These are phyloP conservation scores for Fragum whitleyi DNA, from an alignment of 2,888 invertebrate genomes.

Conservation along the genomic window DNA sequence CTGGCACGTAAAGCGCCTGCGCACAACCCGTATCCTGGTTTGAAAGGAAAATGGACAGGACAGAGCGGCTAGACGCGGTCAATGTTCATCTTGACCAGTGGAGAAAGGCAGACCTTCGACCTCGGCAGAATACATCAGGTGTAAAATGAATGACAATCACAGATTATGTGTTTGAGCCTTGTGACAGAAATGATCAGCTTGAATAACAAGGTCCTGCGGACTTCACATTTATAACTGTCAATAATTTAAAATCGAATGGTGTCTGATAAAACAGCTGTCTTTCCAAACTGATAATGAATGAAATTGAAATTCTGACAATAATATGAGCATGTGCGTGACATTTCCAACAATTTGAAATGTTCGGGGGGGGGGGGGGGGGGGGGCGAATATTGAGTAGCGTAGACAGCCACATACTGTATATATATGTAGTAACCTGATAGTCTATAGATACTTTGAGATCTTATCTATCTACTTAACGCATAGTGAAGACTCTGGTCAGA, in stretches of 20 bases:
- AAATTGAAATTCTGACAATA: too few species aligned
- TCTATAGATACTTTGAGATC: too few species aligned
- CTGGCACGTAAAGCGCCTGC: constrained; percentile 21
- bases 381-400: too few species aligned
- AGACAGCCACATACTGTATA: too few species aligned
- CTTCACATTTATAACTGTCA: constrained; percentile 8
- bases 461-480: too few species aligned
- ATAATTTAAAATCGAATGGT: neutral
- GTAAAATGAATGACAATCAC: constrained; percentile 12
- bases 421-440: too few species aligned
- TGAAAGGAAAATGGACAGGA: neutral
- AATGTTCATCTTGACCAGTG: constrained; percentile 1
- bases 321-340: too few species aligned
- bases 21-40: constrained; percentile 10
- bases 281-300: too few species aligned
- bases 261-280: neutral
- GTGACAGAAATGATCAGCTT: neutral
- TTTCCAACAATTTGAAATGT: too few species aligned
- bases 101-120: constrained; percentile 16
- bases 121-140: constrained; percentile 16
- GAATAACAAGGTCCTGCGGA: constrained; percentile 1
- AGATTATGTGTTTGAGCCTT: neutral
- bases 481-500: too few species aligned
- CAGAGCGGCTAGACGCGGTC: neutral
- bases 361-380: too few species aligned